A percentile compares a stretch with the other conserved stretches of the same genome.
phyloP scores from a whole-genome alignment of 2,113 vertebrate genomes.

The Delphinus delphis region DNA sequence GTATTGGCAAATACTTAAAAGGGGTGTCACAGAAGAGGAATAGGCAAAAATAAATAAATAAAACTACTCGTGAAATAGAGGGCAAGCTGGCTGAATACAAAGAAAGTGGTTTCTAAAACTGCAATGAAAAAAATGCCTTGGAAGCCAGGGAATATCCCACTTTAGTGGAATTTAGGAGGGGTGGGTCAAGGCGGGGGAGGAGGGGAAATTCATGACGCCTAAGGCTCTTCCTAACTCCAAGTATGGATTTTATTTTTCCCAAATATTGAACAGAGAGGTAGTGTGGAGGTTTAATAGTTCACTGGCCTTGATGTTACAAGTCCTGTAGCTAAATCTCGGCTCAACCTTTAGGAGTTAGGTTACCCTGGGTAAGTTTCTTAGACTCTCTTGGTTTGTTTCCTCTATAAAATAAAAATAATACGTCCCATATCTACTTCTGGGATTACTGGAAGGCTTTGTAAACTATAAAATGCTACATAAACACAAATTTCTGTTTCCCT shows the following conservation, averaged over 20 bases:
- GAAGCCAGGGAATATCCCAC: neutral
- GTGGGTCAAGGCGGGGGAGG: neutral
- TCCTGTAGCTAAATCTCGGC: neutral
- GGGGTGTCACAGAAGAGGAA: neutral
- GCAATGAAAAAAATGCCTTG: neutral
- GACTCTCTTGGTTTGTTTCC: neutral
- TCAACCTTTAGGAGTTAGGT: neutral
- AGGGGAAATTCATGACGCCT: neutral
- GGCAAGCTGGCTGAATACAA: neutral
- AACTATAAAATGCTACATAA: neutral
- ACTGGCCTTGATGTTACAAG: neutral
- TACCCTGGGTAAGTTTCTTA: neutral
- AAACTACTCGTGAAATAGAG: neutral
- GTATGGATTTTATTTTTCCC: neutral
- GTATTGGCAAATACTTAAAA: neutral
- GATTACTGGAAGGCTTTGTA: neutral
- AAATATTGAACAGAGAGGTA: neutral
- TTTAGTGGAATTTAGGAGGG: neutral
- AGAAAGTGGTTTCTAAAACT: neutral
- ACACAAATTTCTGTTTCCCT: neutral
- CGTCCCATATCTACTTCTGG: neutral
- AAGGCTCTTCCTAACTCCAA: neutral
- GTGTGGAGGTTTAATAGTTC: neutral
- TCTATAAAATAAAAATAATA: neutral
- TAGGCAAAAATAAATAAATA: neutral